Evolutionary conservation across 2,888 invertebrate genomes (phyloP).

Genomic region (Leucoma salicis): DNA sequence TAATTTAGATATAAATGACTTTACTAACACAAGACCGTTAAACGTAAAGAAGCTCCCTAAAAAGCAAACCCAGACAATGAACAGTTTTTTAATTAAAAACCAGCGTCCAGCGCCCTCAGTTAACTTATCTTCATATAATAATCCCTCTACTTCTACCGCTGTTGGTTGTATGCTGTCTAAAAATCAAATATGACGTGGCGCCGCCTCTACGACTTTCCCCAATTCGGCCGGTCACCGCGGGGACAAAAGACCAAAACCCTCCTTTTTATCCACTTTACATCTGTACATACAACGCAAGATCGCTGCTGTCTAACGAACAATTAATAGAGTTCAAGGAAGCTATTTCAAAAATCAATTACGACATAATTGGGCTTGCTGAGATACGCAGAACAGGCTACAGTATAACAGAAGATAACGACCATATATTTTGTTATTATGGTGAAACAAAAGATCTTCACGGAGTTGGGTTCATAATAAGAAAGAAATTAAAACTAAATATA

Average conservation of each 20-base stretch:
- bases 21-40: background rate
- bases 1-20: background rate
- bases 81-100: background rate
- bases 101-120: too few relatives aligned
- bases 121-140: too few relatives aligned
- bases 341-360: background rate
- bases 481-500: background rate
- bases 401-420: background rate
- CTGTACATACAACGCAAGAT: background rate
- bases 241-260: background rate
- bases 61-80: background rate
- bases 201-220: too few relatives aligned
- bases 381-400: background rate
- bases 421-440: slow-evolving; percentile 1
- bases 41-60: background rate
- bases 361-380: background rate
- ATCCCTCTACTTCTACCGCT: too few relatives aligned
- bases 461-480: background rate
- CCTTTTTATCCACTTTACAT: background rate
- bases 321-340: background rate
- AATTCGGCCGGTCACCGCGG: background rate
- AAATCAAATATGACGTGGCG: background rate
- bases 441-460: background rate
- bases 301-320: background rate
- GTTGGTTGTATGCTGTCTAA: too few relatives aligned